These are phyloP conservation scores for Sterna hirundo DNA, from an alignment of 2,113 vertebrate genomes.

Conservation along the genomic window DNA sequence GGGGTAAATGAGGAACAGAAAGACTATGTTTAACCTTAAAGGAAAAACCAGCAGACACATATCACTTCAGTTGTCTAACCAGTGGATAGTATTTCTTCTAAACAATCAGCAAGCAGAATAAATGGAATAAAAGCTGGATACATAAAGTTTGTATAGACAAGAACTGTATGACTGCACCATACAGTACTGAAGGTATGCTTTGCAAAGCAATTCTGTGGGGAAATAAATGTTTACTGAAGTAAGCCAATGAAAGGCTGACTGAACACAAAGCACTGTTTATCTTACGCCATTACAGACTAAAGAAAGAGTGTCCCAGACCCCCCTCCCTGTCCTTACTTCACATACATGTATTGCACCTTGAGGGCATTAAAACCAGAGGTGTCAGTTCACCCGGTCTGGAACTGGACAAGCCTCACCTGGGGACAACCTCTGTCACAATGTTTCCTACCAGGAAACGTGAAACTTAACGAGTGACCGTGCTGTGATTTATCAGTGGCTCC, in stretches of 20 bases:
- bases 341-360: rapidly evolving
- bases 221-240: not conserved
- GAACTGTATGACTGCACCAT: not conserved
- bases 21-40: not conserved
- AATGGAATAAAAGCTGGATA: not conserved
- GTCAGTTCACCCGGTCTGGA: not conserved
- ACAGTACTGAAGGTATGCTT: not conserved
- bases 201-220: not conserved
- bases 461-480: not conserved
- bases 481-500: not conserved
- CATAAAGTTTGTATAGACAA: not conserved
- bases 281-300: not conserved
- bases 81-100: not conserved
- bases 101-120: not conserved
- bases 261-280: not conserved
- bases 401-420: rapidly evolving
- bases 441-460: not conserved
- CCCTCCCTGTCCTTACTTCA: not conserved
- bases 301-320: not conserved
- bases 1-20: not conserved
- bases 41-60: not conserved
- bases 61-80: not conserved
- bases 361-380: not conserved
- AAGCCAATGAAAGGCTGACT: not conserved
- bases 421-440: not conserved